These are phyloP conservation scores for Sebastes trivittatus DNA, from an alignment of 2,797 vertebrate species.

Conservation along the genomic window DNA sequence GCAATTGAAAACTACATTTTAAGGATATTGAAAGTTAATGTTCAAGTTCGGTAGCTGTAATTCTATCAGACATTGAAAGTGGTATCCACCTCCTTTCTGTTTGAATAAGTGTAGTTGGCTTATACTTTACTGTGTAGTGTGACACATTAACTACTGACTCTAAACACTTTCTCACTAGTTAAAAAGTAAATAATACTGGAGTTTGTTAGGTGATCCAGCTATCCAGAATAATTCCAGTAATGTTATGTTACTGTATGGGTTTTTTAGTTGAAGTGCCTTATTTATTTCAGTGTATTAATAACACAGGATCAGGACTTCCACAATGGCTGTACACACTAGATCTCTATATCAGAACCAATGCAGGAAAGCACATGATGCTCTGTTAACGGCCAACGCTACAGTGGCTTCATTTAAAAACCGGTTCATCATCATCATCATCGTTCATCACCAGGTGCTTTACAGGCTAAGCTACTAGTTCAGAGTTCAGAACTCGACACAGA, in stretches of 20 bases:
- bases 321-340: constrained; percentile 33
- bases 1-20: not conserved
- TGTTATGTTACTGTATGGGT: not conserved
- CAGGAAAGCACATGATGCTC: not conserved
- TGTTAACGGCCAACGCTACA: constrained; percentile 7
- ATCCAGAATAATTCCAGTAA: not conserved
- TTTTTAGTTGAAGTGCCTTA: constrained; percentile 64
- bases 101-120: not conserved
- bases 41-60: not conserved
- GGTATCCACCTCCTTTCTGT: not conserved
- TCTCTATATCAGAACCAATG: not conserved
- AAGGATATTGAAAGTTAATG: not conserved
- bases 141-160: not conserved
- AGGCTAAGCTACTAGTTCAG: constrained; percentile 61
- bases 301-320: constrained; percentile 37
- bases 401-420: constrained; percentile 24
- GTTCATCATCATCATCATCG: not conserved
- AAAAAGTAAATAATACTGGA: not conserved
- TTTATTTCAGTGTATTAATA: constrained; percentile 4
- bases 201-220: not conserved
- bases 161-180: not conserved
- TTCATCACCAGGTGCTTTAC: constrained; percentile 52
- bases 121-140: not conserved
- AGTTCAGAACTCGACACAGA: constrained; percentile 58
- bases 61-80: not conserved